Evolutionary conservation across 2,888 invertebrate species (phyloP), one percentile per base, ranked within the genome.

Genomic region (Incurvaria masculella): DNA sequence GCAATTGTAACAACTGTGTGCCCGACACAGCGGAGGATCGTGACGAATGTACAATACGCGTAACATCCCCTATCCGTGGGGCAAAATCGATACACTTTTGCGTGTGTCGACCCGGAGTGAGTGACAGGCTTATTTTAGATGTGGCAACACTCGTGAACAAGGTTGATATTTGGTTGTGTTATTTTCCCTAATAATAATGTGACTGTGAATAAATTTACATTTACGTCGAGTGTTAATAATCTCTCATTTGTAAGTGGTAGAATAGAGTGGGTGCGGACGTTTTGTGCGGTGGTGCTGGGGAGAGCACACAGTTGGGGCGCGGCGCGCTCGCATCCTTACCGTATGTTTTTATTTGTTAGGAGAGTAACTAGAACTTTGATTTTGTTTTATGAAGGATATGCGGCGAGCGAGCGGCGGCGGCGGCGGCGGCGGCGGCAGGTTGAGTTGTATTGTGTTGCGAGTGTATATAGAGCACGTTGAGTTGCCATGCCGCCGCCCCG

Each of bases 381-480:
- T n/a, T 23, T 23, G 23, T 23, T 4, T 10, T 23, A 4, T 23
- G 23, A n/a, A n/a, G n/a, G n/a, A n/a, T n/a, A n/a, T n/a, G 10
- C 10, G 5, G 23, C 23, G 23, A 23, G 23, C 4, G 23, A 23
- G 4, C 10, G 20, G 4, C 10, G 16, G 43, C 16, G 43, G n/a
- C 43, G 43, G 20, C 5, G 43, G 43, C 20, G 17, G n/a, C 18
- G 21, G 41, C 21, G 42, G 19, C 27, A 18, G 26, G 18, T 20
- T 18, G 19, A 33, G 33, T 4, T 33, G 8, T 33, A 14, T 33
- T 33, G 14, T 11, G 33, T 54, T 59, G 55, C 56, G 58, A 57
- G 56, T 61, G 74, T 75, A 76, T 69, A 75, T 74, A 74, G 68
- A 69, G 64, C 72, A 73, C 71, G 68, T 72, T 71, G 72, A 72